These are phyloP conservation scores for Peribatodes rhomboidaria DNA, from an alignment of 2,888 invertebrate species.

Conservation along the genomic window DNA sequence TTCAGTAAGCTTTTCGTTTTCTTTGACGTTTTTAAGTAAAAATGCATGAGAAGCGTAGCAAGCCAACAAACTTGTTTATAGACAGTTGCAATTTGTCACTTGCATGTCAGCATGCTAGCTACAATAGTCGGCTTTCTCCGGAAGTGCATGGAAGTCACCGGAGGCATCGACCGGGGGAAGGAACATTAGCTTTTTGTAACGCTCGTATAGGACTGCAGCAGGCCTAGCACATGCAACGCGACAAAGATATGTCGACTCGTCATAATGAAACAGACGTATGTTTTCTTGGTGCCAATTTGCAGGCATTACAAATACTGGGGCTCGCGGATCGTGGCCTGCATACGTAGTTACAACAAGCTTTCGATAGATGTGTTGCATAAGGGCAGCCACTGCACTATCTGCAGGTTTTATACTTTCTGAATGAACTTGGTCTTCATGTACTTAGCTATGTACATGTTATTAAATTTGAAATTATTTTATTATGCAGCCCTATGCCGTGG, in stretches of 20 bases:
- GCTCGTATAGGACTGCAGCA: background rate
- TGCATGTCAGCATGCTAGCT: slow-evolving; percentile 18
- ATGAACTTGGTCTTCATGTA: background rate
- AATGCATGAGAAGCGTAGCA: background rate
- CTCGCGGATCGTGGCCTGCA: slow-evolving; percentile 28
- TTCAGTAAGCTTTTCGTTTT: background rate
- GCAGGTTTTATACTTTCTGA: background rate
- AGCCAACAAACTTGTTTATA: background rate
- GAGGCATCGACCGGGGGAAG: slow-evolving; percentile 34
- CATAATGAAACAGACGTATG: too few relatives aligned
- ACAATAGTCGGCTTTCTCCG: slow-evolving; percentile 37
- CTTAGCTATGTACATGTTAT: too few relatives aligned
- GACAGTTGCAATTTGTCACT: slow-evolving; percentile 9
- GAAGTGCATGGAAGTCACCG: slow-evolving; percentile 19
- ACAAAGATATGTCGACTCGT: too few relatives aligned
- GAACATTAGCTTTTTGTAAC: slow-evolving; percentile 3
- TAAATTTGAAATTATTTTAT: too few relatives aligned
- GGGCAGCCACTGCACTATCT: slow-evolving; percentile 23
- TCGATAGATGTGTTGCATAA: slow-evolving; percentile 34
- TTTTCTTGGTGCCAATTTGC: background rate
- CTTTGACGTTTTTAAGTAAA: background rate
- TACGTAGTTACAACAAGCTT: slow-evolving; percentile 30
- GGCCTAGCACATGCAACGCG: too few relatives aligned
- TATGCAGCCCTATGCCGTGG: too few relatives aligned
- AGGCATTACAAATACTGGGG: slow-evolving; percentile 25